A percentile compares a stretch with the other conserved stretches of the same genome.
Conservation (phyloP, 1,140 invertebrate genomes). For the Pissodes strobi region DNA sequence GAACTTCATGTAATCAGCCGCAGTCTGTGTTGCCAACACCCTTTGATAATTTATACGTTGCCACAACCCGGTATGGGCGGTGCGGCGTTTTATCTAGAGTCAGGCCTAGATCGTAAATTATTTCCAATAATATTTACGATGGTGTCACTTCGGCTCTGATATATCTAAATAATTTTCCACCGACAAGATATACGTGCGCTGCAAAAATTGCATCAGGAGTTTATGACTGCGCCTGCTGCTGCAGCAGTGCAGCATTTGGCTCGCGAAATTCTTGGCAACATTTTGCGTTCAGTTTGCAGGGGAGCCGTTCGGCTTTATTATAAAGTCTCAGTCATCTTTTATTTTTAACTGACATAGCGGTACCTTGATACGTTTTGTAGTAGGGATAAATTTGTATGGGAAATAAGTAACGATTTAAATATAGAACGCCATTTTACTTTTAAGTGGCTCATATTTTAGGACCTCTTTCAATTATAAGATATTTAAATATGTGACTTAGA, state of each 20-base stretch:
- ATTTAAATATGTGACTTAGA: too few species aligned
- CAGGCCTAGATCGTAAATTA: constrained; percentile 48
- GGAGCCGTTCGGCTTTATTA: too few species aligned
- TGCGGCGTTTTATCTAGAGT: constrained; percentile 46
- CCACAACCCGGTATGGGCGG: constrained; percentile 14
- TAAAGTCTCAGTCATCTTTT: too few species aligned
- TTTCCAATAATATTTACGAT: constrained; percentile 51
- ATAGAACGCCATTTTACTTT: too few species aligned
- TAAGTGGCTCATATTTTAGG: too few species aligned
- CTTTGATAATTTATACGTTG: constrained; percentile 27
- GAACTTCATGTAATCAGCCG: constrained; percentile 14
- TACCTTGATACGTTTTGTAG: too few species aligned
- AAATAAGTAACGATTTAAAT: too few species aligned
- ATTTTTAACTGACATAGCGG: too few species aligned
- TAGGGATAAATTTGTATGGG: too few species aligned
- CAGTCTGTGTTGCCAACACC: constrained; percentile 10
- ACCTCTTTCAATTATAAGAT: too few species aligned
- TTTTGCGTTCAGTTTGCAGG: too few species aligned
- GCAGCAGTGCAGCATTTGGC: constrained; percentile 25
- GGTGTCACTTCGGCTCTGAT: constrained; percentile 42
- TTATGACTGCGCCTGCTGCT: constrained; percentile 15
- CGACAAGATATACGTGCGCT: constrained; percentile 30
- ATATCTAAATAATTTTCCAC: constrained; percentile 45
- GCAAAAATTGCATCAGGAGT: constrained; percentile 27
- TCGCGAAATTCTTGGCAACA: constrained; percentile 2